Percentiles rank a stretch among this genome's conserved stretches.
These are phyloP conservation scores for Botia kubotai DNA, from an alignment of 2,797 vertebrate genomes.

Conservation along the genomic window DNA sequence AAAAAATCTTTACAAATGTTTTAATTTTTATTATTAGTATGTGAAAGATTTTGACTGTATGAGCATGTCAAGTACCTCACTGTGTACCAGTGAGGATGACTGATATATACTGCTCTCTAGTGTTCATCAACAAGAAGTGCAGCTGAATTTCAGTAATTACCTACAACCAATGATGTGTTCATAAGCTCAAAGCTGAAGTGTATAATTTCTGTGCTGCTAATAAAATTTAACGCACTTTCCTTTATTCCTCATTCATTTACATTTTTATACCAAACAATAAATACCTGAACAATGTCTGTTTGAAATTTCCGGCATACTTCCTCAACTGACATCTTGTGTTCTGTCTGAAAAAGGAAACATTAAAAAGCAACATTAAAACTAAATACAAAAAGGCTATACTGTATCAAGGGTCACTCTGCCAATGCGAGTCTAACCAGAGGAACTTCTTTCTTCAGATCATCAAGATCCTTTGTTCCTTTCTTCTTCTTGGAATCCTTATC, in stretches of 20 bases:
- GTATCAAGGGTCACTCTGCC: not conserved
- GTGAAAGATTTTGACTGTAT: no score
- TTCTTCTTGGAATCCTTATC: slow-evolving; percentile 84
- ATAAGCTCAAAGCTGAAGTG: no score
- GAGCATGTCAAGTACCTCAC: not conserved
- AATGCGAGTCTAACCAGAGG: slow-evolving; percentile 83
- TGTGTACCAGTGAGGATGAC: not conserved
- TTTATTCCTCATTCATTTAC: not conserved
- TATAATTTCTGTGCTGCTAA: no score
- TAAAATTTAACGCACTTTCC: no score
- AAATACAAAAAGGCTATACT: not conserved
- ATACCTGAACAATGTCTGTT: slow-evolving; percentile 92
- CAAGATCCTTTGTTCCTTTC: slow-evolving; percentile 83
- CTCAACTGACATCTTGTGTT: slow-evolving; percentile 95
- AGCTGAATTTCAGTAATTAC: not conserved
- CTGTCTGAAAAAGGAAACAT: slow-evolving; percentile 77
- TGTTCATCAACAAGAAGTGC: slow-evolving; percentile 52
- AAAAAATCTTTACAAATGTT: no score
- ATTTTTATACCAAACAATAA: not conserved
- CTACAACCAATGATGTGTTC: no score
- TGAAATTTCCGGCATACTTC: slow-evolving; percentile 91
- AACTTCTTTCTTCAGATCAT: slow-evolving; percentile 96
- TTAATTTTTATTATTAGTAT: not conserved
- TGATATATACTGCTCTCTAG: slow-evolving; percentile 59
- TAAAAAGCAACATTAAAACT: not conserved